These are phyloP conservation scores for Dendroctonus ponderosae DNA, from an alignment of 1,140 invertebrate species.

Conservation along the genomic window DNA sequence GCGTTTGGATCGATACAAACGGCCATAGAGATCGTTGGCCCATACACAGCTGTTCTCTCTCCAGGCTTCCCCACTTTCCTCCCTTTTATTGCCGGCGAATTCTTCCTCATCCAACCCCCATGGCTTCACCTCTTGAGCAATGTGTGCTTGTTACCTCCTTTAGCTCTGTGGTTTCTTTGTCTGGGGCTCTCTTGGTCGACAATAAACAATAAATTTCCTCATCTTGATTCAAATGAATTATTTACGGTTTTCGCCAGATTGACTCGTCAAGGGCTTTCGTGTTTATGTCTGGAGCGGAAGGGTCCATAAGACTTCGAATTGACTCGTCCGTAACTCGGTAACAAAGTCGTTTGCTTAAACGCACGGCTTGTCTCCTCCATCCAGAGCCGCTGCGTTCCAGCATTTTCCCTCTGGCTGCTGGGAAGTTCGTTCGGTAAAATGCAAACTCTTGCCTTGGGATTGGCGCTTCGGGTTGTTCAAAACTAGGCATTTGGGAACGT, in stretches of 20 bases:
- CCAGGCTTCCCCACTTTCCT: not conserved
- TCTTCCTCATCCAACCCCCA: not conserved
- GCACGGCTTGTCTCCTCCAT: conserved; percentile 16
- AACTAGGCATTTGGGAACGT: not conserved
- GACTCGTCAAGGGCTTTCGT: conserved; percentile 6
- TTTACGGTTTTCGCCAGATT: conserved; percentile 13
- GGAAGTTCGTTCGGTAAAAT: too few relatives aligned
- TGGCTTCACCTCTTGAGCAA: not conserved
- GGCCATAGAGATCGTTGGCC: too few relatives aligned
- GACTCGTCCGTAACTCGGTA: conserved; percentile 10
- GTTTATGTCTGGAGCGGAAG: conserved; percentile 9
- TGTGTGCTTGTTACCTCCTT: too few relatives aligned
- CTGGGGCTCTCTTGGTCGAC: too few relatives aligned
- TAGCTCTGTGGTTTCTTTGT: too few relatives aligned
- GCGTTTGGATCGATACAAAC: too few relatives aligned
- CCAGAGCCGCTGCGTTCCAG: conserved; percentile 6
- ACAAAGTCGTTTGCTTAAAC: conserved; percentile 24
- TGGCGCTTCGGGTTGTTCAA: too few relatives aligned
- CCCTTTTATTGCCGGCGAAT: not conserved
- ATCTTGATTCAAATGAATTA: conserved; percentile 3
- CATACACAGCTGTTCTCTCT: not conserved
- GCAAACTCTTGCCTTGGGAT: too few relatives aligned
- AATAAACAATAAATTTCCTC: too few relatives aligned
- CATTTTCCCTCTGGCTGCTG: not conserved
- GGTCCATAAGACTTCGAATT: conserved; percentile 11